Evolutionary conservation across 2,113 vertebrate genomes (phyloP), one percentile per base, ranked within the genome.

Genomic region (Malurus alboscapulatus): DNA sequence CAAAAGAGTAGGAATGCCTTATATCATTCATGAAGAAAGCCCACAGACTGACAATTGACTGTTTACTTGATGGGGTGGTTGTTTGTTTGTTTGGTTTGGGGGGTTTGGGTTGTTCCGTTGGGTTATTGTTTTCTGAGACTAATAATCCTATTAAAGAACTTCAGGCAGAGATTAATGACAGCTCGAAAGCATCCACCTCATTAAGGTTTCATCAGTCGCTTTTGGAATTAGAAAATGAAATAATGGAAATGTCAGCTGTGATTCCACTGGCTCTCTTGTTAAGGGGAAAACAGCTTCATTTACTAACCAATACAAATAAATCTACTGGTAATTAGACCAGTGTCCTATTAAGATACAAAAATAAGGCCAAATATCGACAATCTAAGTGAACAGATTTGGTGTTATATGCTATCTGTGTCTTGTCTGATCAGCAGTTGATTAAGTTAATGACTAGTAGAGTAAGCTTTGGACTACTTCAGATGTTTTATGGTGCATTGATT

Each of bases 261-360:
- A 65, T 80, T 93, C 57, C 45, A 68, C 63, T 74, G 38, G 45
- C 24, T 88, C 25, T 76, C 61, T 84, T 68, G 27, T 87, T 88
- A 42, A 88, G 22, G 15, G 27, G 50, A 82, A 81, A 92, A 69
- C 65, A 65, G 58, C 42, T 79, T 95, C 8, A 68, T 84, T 93
- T 94, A 76, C 36, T 75, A 72, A 90, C 29, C 9, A 84, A 61
- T 67, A 63, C 53, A 96, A 88, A 96, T 95, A 96, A 93, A 96
- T 84, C 53, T 79, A 75, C 36, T 62, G 6, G 40, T 74, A 95
- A 94, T 95, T 94, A 91, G 67, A 78, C 36, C 9, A 16, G 6
- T 57, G 67, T 63, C 68, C 44, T 84, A 66, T 79, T 92, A 93
- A 91, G 54, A 86, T 57, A 77, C 32, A 90, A 79, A 93, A 84